A percentile compares a stretch with the other conserved stretches of the same genome.
Conservation (phyloP, 2,888 invertebrate genomes). For the Hesperia comma region DNA sequence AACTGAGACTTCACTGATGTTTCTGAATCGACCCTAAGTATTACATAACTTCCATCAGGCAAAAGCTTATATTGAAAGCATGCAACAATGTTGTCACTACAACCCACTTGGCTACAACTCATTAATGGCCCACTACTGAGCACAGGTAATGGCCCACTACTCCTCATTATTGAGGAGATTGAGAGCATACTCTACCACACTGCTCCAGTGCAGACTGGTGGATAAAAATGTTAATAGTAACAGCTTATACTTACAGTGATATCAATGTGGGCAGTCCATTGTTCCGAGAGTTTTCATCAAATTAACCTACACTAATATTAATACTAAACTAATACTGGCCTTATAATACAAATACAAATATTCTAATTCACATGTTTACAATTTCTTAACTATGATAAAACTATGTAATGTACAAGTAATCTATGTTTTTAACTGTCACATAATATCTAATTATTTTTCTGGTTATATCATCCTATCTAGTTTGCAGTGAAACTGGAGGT, state of each 20-base stretch:
- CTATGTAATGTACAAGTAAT: neutral
- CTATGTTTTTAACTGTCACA: conserved; percentile 10
- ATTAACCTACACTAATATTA: conserved; percentile 12
- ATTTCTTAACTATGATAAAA: neutral
- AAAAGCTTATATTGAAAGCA: no score
- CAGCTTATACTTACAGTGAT: conserved; percentile 40
- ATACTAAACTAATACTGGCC: conserved; percentile 60
- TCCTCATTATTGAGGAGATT: no score
- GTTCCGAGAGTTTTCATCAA: conserved; percentile 24
- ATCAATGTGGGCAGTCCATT: conserved; percentile 19
- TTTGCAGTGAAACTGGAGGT: conserved; percentile 1
- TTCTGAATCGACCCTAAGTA: no score
- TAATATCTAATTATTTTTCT: conserved; percentile 14
- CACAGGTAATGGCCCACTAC: no score
- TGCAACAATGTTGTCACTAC: no score
- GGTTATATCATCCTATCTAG: neutral
- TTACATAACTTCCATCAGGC: no score
- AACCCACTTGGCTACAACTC: no score
- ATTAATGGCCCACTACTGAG: no score
- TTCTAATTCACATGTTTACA: conserved; percentile 4
- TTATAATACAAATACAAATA: conserved; percentile 39
- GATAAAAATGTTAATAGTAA: no score
- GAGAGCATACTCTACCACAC: no score
- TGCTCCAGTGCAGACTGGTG: no score
- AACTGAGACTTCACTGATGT: no score